A percentile compares a stretch with the other conserved stretches of the same genome.
Conservation (phyloP, 2,113 vertebrate species). For the Cichladusa arquata region DNA sequence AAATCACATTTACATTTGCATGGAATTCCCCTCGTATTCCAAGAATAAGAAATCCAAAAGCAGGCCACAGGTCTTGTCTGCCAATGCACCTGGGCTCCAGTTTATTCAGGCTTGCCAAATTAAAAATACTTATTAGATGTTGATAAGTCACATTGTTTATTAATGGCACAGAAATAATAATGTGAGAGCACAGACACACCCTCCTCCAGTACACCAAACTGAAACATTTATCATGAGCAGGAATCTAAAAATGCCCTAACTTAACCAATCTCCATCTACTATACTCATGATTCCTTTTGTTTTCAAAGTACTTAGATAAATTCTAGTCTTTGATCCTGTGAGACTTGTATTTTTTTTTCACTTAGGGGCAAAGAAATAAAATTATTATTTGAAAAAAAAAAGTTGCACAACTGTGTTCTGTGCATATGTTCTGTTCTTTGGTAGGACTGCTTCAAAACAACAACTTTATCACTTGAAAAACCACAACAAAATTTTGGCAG, state of each 20-base stretch:
- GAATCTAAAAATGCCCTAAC: neutral
- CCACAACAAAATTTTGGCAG: neutral
- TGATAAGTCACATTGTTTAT: neutral
- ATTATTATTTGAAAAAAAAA: neutral
- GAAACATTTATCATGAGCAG: neutral
- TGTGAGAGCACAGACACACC: neutral
- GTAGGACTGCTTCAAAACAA: neutral
- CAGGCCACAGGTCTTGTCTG: neutral
- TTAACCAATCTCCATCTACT: neutral
- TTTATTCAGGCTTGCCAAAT: neutral
- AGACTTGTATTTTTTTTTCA: neutral
- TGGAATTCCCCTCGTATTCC: neutral
- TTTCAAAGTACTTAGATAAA: neutral
- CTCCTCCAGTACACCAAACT: neutral
- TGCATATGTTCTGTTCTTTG: neutral
- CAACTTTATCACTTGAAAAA: neutral
- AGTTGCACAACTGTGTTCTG: neutral
- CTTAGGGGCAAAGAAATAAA: neutral
- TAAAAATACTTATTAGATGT: neutral
- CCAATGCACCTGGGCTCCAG: neutral
- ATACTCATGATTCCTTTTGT: neutral
- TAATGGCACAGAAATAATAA: neutral
- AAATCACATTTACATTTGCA: neutral
- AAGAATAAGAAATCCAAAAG: neutral
- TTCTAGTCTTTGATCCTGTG: neutral